Evolutionary conservation across 1,140 invertebrate genomes (phyloP).

Genomic region (Amphibalanus amphitrite): DNA sequence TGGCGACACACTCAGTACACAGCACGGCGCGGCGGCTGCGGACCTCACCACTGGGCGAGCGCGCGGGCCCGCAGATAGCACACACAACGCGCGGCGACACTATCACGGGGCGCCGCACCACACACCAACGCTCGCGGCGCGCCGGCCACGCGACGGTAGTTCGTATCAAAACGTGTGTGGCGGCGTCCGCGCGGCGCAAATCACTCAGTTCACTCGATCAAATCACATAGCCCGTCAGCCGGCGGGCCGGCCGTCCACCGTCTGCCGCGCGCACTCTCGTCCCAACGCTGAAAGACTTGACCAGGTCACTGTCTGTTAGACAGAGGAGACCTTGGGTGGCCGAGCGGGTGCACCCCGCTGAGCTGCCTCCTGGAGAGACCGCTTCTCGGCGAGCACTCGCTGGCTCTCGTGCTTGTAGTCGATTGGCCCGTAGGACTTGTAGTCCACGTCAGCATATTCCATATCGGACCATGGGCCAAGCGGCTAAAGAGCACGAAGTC

Average conservation of each 20-base stretch:
- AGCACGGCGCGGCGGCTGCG: no score
- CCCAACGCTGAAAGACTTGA: not conserved
- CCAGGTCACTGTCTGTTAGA: not conserved
- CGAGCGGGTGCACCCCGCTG: not conserved
- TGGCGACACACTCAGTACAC: no score
- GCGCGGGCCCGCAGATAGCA: no score
- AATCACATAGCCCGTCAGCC: not conserved
- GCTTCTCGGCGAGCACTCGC: not conserved
- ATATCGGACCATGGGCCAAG: slow-evolving; percentile 49
- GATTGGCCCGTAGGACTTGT: slow-evolving; percentile 67
- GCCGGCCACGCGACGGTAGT: not conserved
- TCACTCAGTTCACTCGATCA: not conserved
- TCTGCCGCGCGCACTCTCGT: no score
- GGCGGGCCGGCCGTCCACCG: no score
- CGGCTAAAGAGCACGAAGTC: slow-evolving; percentile 34
- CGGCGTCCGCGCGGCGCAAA: not conserved
- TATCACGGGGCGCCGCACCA: no score
- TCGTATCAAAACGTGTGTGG: not conserved
- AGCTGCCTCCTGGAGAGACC: not conserved
- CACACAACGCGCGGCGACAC: no score
- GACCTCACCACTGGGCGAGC: no score
- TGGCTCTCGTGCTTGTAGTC: slow-evolving; percentile 55
- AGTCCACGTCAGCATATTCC: slow-evolving; percentile 74
- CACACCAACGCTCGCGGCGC: no score
- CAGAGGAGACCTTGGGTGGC: not conserved